Conservation (phyloP, 2,113 vertebrate genomes). For the Nerophis lumbriciformis region DNA sequence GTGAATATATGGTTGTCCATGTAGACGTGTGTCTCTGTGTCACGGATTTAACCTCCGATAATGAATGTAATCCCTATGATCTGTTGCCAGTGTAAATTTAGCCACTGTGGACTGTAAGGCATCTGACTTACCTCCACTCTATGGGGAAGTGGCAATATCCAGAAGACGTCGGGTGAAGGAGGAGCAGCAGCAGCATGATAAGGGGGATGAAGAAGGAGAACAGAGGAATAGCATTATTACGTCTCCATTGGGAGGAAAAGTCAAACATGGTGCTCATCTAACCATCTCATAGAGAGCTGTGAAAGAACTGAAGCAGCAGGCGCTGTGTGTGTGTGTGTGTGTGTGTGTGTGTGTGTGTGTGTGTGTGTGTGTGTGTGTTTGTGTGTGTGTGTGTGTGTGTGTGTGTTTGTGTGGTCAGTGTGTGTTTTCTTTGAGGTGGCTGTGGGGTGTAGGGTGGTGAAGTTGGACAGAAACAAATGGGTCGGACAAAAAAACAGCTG, state of each 20-base stretch:
- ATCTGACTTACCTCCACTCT: constrained; percentile 66
- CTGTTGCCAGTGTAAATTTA: not conserved
- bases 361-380: constrained; percentile 30
- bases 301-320: constrained; percentile 14
- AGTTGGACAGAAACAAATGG: constrained; percentile 49
- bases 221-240: constrained; percentile 9
- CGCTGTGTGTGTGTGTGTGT: constrained; percentile 44
- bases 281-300: constrained; percentile 14
- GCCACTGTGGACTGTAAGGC: not conserved
- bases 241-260: constrained; percentile 12
- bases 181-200: constrained; percentile 17
- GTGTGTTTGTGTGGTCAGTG: constrained; percentile 43
- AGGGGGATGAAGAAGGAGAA: constrained; percentile 11
- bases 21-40: too few species aligned
- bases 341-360: too few species aligned
- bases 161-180: constrained; percentile 36
- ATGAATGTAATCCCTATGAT: not conserved
- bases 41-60: not conserved
- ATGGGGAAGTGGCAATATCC: constrained; percentile 53
- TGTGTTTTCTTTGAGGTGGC: constrained; percentile 13
- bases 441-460: constrained; percentile 3
- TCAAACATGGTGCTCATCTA: constrained; percentile 34
- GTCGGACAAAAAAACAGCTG: constrained; percentile 48
- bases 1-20: too few species aligned
- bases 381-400: too few species aligned